Evolutionary conservation across 2,888 invertebrate species (phyloP).

Genomic region (Acanthosoma haemorrhoidale): DNA sequence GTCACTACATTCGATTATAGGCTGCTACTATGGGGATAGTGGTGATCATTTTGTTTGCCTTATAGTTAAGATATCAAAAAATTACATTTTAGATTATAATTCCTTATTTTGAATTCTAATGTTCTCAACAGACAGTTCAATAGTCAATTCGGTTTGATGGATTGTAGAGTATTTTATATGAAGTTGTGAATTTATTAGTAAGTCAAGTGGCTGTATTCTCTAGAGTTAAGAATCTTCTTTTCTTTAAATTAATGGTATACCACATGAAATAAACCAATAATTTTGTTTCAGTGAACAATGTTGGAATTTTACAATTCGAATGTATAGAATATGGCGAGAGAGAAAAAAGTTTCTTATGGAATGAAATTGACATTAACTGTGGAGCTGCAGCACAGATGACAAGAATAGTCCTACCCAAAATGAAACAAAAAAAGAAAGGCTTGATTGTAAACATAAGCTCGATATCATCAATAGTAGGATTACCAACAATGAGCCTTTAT

Average conservation of each 20-base stretch:
- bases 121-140: too few species aligned
- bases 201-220: too few species aligned
- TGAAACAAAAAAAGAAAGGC: conserved; percentile 19
- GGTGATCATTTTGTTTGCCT: too few species aligned
- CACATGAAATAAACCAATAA: background rate
- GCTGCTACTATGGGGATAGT: too few species aligned
- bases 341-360: background rate
- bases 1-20: too few species aligned
- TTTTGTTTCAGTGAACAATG: conserved; percentile 17
- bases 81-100: too few species aligned
- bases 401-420: conserved; percentile 17
- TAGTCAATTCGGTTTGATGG: too few species aligned
- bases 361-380: conserved; percentile 5
- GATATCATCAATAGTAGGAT: background rate
- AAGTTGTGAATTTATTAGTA: too few species aligned
- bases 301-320: background rate
- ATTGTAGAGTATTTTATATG: too few species aligned
- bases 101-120: too few species aligned
- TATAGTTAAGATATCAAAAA: too few species aligned
- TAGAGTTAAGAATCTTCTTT: background rate
- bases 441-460: conserved; percentile 22
- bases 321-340: background rate
- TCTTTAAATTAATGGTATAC: background rate
- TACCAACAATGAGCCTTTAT: conserved; percentile 1
- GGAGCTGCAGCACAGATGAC: background rate